Percentiles rank a stretch among this genome's conserved stretches.
Conservation (phyloP, 1,140 invertebrate species). For the Drosophila ananassae region DNA sequence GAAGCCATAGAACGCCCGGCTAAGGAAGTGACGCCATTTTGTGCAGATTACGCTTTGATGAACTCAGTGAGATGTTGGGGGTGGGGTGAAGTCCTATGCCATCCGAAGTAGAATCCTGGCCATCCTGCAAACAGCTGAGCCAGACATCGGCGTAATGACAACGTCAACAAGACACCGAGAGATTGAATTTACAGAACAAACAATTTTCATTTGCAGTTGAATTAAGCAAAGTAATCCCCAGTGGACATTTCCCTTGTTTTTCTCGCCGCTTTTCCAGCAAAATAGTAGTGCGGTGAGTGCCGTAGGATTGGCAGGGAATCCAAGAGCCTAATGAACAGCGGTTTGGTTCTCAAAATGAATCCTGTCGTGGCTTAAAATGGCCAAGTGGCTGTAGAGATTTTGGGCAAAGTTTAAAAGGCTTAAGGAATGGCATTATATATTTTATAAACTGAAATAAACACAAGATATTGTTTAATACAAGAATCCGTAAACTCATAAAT, state of each 20-base stretch:
- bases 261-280: not conserved
- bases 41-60: slow-evolving; percentile 82
- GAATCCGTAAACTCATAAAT: not conserved
- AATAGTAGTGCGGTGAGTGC: not conserved
- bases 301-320: not conserved
- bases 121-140: slow-evolving; percentile 11
- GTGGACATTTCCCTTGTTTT: slow-evolving; percentile 52
- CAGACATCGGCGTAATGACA: slow-evolving; percentile 62
- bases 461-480: no score
- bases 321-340: slow-evolving; percentile 40
- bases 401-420: not conserved
- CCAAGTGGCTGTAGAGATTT: slow-evolving; percentile 12
- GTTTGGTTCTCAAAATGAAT: slow-evolving; percentile 15
- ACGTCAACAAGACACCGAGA: slow-evolving; percentile 72
- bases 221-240: slow-evolving; percentile 80
- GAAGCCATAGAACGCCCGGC: slow-evolving; percentile 8
- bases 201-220: slow-evolving; percentile 82
- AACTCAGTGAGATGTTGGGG: slow-evolving; percentile 44
- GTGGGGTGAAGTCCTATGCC: not conserved
- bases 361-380: slow-evolving; percentile 2
- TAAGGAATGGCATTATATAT: no score
- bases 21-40: slow-evolving; percentile 77
- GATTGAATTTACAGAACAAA: slow-evolving; percentile 82
- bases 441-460: no score
- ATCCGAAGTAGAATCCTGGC: slow-evolving; percentile 11